Conservation (phyloP, 2,113 vertebrate genomes). For the Lasiurus cinereus region DNA sequence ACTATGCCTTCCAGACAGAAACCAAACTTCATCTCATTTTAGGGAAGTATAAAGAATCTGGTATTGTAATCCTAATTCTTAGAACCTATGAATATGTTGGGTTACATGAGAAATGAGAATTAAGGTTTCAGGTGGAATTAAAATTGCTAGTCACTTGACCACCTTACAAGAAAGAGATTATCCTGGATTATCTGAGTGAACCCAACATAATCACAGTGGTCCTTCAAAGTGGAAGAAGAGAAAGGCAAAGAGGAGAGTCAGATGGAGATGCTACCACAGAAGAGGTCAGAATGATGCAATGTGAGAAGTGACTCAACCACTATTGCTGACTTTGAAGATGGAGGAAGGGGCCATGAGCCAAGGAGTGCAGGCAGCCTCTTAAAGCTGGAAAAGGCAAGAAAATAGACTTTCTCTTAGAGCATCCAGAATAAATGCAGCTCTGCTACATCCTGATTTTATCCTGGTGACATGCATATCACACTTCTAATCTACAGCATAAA, state of each 20-base stretch:
- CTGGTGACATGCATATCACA: neutral
- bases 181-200: neutral
- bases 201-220: neutral
- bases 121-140: neutral
- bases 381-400: neutral
- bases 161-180: neutral
- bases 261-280: neutral
- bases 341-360: neutral
- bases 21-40: constrained; percentile 98
- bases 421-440: neutral
- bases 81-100: neutral
- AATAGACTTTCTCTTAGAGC: neutral
- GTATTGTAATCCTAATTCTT: neutral
- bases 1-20: constrained; percentile 99
- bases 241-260: neutral
- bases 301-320: neutral
- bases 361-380: neutral
- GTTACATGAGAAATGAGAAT: neutral
- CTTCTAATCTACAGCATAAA: neutral
- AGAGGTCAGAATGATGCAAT: neutral
- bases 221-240: neutral
- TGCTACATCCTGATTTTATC: neutral
- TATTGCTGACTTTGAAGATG: neutral
- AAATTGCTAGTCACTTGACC: neutral
- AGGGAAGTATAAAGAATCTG: constrained; percentile 80